Evolutionary conservation across 2,888 invertebrate genomes (phyloP), one percentile per base, ranked within the genome.

Genomic region (Alviniconcha strummeri): DNA sequence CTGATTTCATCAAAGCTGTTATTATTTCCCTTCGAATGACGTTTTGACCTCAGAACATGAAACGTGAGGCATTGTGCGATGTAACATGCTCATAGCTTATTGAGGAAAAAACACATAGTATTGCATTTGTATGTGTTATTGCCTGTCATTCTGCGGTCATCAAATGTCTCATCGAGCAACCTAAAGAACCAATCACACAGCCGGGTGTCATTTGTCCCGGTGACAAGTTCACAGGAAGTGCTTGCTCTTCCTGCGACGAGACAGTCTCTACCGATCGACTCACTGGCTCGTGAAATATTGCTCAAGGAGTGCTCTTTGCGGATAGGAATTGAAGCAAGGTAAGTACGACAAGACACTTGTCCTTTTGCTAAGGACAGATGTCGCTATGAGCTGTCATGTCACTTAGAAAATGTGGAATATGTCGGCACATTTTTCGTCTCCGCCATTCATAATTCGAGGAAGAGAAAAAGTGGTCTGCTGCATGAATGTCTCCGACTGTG

Each of bases 141-240:
- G 54, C 55, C 67, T 8, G 67, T 52, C 52, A 11, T n/a, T 52
- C 19, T 36, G 36, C 52, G 13, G 13, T 74, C 52, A 74, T 36
- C 13, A n/a, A 60, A 17, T 17, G 54, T 8, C 15, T 9, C 17
- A 17, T 17, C 13, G 54, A 36, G 67, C 60, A 36, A 67, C 13
- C 15, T 60, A 36, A 79, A 79, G 79, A 54, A 79, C 79, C 79
- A 79, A 79, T 79, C 79, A 67, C 79, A 67, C 67, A 15, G 79
- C 67, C 19, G 3, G 79, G 52, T 79, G 79, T 67, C 79, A 79
- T 79, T 79, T 79, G 79, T 79, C 67, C 79, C 79, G 79, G 64
- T 79, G 52, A 60, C 60, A 78, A 78, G 77, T 67, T 67, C 52
- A 79, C 79, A 79, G 79, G 79, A 79, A 79, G 79, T 79, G 79